phyloP scores from a whole-genome alignment of 2,888 invertebrate genomes.

The Opisthograptis luteolata region DNA sequence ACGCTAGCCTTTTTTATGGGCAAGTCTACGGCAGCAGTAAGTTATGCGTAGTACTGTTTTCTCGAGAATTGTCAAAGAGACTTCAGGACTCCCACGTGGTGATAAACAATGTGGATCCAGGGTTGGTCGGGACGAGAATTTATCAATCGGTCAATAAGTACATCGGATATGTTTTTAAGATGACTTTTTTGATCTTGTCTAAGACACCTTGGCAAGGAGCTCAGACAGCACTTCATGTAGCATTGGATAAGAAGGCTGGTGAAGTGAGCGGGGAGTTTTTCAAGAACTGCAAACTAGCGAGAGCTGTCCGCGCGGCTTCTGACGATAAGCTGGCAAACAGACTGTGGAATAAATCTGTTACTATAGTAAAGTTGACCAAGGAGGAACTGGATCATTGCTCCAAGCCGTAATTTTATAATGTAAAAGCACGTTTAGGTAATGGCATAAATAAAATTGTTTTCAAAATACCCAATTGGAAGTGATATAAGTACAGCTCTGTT shows the following conservation, averaged over 20 bases:
- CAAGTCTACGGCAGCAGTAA: constrained; percentile 84
- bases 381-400: constrained; percentile 84
- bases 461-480: too few species aligned
- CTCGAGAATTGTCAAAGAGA: constrained; percentile 87
- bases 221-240: constrained; percentile 88
- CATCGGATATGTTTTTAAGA: constrained; percentile 73
- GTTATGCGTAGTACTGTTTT: constrained; percentile 88
- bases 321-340: constrained; percentile 87
- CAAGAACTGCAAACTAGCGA: constrained; percentile 86
- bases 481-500: too few species aligned
- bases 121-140: constrained; percentile 90
- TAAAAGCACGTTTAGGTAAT: too few species aligned
- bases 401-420: too few species aligned
- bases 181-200: constrained; percentile 80
- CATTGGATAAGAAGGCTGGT: constrained; percentile 87
- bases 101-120: constrained; percentile 93
- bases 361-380: constrained; percentile 84
- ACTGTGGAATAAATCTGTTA: constrained; percentile 90
- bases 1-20: constrained; percentile 53
- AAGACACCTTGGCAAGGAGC: constrained; percentile 90
- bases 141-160: constrained; percentile 77
- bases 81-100: constrained; percentile 86
- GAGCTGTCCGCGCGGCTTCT: constrained; percentile 80
- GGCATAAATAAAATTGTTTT: too few species aligned
- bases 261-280: constrained; percentile 88